Percentiles rank a stretch among this genome's conserved stretches.
phyloP scores from a whole-genome alignment of 2,888 invertebrate species.

The Chrysomela aeneicollis region DNA sequence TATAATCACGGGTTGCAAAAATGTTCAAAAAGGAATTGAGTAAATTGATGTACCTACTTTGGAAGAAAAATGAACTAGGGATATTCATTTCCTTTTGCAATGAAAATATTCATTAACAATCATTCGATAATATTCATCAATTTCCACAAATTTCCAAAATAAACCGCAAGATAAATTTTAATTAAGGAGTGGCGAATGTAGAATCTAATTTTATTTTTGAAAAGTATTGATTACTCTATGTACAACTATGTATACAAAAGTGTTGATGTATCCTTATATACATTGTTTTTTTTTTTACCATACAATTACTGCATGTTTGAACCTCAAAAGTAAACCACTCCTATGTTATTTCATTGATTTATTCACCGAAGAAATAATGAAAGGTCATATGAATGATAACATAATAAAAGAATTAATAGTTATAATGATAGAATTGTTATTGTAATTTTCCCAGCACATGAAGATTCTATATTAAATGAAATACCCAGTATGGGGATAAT shows the following conservation, averaged over 20 bases:
- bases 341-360: constrained; percentile 39
- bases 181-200: too few species aligned
- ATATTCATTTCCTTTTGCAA: too few species aligned
- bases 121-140: too few species aligned
- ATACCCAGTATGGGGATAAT: background rate
- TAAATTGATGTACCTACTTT: too few species aligned
- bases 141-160: too few species aligned
- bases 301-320: constrained; percentile 37
- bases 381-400: constrained; percentile 33
- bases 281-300: constrained; percentile 1
- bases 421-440: constrained; percentile 2
- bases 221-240: background rate
- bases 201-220: background rate
- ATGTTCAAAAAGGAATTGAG: too few species aligned
- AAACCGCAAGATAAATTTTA: too few species aligned
- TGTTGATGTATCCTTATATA: background rate
- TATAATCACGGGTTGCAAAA: too few species aligned
- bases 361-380: constrained; percentile 24
- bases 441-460: background rate
- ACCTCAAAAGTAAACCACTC: constrained; percentile 41
- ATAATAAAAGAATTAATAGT: constrained; percentile 27
- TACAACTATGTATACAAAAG: background rate
- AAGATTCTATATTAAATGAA: background rate
- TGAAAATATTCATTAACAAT: too few species aligned
- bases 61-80: too few species aligned